phyloP scores from a whole-genome alignment of 2,113 vertebrate species.

The Corythornis madagascariensis region DNA sequence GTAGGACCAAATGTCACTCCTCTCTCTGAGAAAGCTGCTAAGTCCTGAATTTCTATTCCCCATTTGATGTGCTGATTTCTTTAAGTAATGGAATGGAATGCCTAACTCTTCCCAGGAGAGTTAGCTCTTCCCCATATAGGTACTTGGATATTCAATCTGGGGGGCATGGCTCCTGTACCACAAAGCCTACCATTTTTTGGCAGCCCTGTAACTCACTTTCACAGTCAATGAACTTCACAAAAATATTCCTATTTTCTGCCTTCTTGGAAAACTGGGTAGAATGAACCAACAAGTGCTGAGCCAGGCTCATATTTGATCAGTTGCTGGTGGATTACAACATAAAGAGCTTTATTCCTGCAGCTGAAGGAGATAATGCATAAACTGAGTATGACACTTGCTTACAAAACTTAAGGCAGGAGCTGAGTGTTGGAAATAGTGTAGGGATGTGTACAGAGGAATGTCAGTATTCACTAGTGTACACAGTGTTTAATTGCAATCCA shows the following conservation, averaged over 20 bases:
- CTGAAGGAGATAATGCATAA: background rate
- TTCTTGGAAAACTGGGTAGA: background rate
- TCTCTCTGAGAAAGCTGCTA: background rate
- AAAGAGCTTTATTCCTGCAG: background rate
- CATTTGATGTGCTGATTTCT: background rate
- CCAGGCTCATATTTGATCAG: background rate
- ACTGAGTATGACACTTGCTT: background rate
- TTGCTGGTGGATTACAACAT: background rate
- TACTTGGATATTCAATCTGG: background rate
- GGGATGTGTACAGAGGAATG: background rate
- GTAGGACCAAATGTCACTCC: background rate
- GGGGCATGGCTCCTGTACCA: accelerated
- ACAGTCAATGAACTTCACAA: background rate
- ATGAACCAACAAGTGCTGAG: background rate
- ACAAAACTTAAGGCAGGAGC: background rate
- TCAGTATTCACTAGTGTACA: accelerated
- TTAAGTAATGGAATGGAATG: background rate
- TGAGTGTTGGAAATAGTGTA: background rate
- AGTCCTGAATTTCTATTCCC: background rate
- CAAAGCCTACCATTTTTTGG: background rate
- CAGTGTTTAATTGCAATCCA: background rate
- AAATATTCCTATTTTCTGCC: background rate
- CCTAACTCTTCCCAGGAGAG: background rate
- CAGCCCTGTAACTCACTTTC: background rate
- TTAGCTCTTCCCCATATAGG: background rate